These are phyloP conservation scores for Gonatopus flavifemur DNA, from an alignment of 1,140 invertebrate species.

Conservation along the genomic window DNA sequence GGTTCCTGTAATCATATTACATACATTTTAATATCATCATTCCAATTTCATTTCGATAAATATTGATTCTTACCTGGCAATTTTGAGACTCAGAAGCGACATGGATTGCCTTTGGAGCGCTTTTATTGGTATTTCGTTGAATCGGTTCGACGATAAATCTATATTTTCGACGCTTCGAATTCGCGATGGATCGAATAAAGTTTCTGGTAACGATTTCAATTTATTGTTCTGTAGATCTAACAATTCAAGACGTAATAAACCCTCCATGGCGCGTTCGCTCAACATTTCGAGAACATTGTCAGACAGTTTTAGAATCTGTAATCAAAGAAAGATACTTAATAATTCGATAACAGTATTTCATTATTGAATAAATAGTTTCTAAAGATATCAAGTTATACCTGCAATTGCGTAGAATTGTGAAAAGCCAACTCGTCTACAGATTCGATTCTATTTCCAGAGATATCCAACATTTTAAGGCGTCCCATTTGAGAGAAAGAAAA, in stretches of 20 bases:
- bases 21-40: too few species aligned
- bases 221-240: conserved; percentile 77
- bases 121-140: conserved; percentile 75
- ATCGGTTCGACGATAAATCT: conserved; percentile 76
- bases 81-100: conserved; percentile 75
- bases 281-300: conserved; percentile 74
- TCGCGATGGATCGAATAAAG: conserved; percentile 79
- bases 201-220: conserved; percentile 73
- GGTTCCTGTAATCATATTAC: too few species aligned
- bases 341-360: too few species aligned
- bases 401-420: conserved; percentile 82
- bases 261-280: conserved; percentile 80
- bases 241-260: conserved; percentile 72
- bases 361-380: too few species aligned
- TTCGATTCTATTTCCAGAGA: conserved; percentile 77
- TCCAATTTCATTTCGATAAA: too few species aligned
- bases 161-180: conserved; percentile 80
- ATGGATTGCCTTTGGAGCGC: conserved; percentile 81
- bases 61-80: too few species aligned
- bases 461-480: conserved; percentile 67
- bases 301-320: conserved; percentile 78
- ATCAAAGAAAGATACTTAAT: too few species aligned
- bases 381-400: too few species aligned
- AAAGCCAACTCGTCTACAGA: conserved; percentile 83
- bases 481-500: conserved; percentile 81